A percentile compares a stretch with the other conserved stretches of the same genome.
phyloP scores from a whole-genome alignment of 2,113 vertebrate genomes.

The Chauna torquata region DNA sequence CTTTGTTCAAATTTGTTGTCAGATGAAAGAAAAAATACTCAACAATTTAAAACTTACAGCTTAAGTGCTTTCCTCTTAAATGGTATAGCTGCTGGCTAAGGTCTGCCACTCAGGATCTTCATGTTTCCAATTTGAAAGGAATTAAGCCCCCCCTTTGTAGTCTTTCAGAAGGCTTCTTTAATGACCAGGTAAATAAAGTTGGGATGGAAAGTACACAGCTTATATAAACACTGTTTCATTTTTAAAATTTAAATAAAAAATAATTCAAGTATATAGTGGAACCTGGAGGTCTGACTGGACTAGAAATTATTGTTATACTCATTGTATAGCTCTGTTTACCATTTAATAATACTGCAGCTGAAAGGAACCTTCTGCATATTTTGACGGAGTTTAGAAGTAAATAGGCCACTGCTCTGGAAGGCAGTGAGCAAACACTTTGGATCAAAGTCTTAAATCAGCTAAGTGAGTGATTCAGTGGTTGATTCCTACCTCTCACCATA shows the following conservation, averaged over 20 bases:
- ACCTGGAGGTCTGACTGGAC: rapidly evolving
- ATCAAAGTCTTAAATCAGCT: background rate
- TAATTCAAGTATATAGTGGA: background rate
- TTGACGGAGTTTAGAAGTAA: background rate
- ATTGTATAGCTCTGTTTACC: background rate
- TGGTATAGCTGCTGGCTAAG: background rate
- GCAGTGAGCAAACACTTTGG: rapidly evolving
- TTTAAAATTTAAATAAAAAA: background rate
- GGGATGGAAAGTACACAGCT: background rate
- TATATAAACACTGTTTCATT: background rate
- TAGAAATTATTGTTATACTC: background rate
- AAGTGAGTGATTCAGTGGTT: background rate
- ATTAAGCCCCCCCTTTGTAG: background rate
- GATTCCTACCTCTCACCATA: background rate
- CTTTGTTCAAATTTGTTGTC: background rate
- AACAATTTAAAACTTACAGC: background rate
- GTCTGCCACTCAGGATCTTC: background rate
- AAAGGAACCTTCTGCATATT: background rate
- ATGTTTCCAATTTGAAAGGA: background rate
- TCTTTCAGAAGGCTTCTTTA: background rate
- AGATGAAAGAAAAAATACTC: background rate
- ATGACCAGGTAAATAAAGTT: background rate
- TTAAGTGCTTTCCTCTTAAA: background rate
- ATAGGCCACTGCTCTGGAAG: background rate
- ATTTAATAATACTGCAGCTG: background rate